These are phyloP conservation scores for Antedon mediterranea DNA, from an alignment of 53 echinoderm and acorn worm species.

Conservation along the genomic window DNA sequence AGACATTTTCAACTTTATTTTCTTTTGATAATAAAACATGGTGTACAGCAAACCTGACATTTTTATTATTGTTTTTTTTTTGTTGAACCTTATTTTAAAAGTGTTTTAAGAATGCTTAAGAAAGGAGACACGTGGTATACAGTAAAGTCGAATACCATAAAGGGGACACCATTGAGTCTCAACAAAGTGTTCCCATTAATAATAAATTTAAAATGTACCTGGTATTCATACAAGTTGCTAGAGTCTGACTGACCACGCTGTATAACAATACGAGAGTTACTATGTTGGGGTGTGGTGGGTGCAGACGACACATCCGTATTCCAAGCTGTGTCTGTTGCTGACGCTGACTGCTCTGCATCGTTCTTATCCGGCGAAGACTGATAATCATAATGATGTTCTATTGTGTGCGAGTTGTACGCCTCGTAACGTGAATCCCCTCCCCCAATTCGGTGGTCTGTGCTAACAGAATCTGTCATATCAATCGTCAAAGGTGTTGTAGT, in stretches of 20 bases:
- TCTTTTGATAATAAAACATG: no score
- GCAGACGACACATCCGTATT: conserved; percentile 83
- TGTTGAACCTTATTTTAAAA: no score
- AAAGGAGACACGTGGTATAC: no score
- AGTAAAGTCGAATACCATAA: no score
- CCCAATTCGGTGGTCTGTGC: conserved; percentile 72
- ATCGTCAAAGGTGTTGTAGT: conserved; percentile 93
- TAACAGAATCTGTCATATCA: conserved; percentile 77
- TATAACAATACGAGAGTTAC: conserved; percentile 86
- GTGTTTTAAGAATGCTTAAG: no score
- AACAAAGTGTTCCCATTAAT: no score
- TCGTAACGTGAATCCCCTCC: conserved; percentile 39
- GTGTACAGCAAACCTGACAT: no score
- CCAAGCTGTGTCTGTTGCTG: conserved; percentile 4
- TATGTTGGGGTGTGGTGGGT: conserved; percentile 84
- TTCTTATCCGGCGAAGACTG: conserved; percentile 2
- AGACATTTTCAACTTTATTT: no score
- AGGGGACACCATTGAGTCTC: no score
- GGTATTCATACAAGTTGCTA: conserved; percentile 95
- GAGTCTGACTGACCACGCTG: conserved; percentile 83
- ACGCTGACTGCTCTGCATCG: not conserved
- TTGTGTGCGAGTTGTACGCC: conserved; percentile 28
- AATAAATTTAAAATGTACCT: conserved; percentile 18
- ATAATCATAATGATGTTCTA: conserved; percentile 43
- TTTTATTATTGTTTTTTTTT: no score